Evolutionary conservation across 2,797 vertebrate species (phyloP), one percentile per base, ranked within the genome.

Genomic region (Lacerta bilineata): DNA sequence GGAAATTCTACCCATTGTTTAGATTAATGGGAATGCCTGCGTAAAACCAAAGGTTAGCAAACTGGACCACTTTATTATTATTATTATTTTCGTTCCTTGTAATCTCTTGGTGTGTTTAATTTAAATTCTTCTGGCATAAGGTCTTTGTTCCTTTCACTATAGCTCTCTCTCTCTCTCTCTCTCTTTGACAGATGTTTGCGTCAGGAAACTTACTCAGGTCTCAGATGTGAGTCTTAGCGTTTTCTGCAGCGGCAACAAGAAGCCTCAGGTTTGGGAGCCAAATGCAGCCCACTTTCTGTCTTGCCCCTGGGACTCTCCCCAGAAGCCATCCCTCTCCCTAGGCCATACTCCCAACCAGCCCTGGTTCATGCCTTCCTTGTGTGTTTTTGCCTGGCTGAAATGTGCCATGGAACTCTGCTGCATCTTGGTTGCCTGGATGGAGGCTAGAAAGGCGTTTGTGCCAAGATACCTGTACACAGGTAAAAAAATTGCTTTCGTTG

Each of bases 81-180:
- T 80, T 66, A 92, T 90, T 88, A 92, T 84, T 64, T 46, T 23
- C 94, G 92, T 94, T 95, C 93, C 94, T 95, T 39, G 46, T 94
- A 77, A 88, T 88, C 92, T 92, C 93, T 95, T 93, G 39, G 83
- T 80, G 72, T 29, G 50, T 82, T 88, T 8, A 94, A 95, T 95
- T 95, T 94, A 95, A 95, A 96, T 96, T 94, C 94, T 94, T 96
- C 93, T 91, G 93, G 93, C 95, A 95, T 95, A 95, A 95, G 94
- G 92, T 95, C 95, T 96, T 95, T 95, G 93, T 95, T 93, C 93
- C 82, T 95, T 80, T 92, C 90, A 87, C 50, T 64, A 20, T 87
- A 2, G 81, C 0, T n/a, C 33, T 13, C 15, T 27, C 36, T 61
- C n/a, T 39, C 59, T 61, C 59, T 39, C 59, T 61, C 59, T 20